These are phyloP conservation scores for Trichomycterus rosablanca DNA, from an alignment of 2,113 vertebrate genomes.

Conservation along the genomic window DNA sequence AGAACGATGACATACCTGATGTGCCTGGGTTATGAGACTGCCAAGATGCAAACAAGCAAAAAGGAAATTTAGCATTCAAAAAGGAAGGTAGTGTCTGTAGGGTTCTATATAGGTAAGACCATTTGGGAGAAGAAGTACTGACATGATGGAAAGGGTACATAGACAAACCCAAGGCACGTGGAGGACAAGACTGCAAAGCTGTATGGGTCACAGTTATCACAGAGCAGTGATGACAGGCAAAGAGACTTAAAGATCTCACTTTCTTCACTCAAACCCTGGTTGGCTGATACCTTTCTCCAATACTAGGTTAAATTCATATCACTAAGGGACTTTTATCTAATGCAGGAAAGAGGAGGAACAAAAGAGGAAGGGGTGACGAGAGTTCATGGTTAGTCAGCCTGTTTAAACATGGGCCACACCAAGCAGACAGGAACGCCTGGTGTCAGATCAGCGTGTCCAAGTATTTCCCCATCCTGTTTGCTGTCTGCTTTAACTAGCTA, in stretches of 20 bases:
- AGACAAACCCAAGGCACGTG: not conserved
- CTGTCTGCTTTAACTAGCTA: slow-evolving; percentile 46
- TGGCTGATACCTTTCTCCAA: too few species aligned
- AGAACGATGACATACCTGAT: slow-evolving; percentile 10
- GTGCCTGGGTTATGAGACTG: not conserved
- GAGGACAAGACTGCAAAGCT: not conserved
- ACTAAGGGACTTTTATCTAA: too few species aligned
- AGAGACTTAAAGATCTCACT: not conserved
- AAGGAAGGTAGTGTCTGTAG: not conserved
- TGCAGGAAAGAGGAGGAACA: not conserved
- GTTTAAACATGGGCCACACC: not conserved
- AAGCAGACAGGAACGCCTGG: not conserved
- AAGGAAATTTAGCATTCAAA: too few species aligned
- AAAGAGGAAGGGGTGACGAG: not conserved
- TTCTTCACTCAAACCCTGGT: too few species aligned
- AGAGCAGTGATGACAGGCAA: too few species aligned
- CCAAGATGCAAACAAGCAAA: slow-evolving; percentile 3
- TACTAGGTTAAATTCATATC: too few species aligned
- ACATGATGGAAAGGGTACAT: not conserved
- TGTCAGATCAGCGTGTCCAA: slow-evolving; percentile 47
- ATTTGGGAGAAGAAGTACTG: not conserved
- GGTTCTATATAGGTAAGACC: slow-evolving; percentile 24
- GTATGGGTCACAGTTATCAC: not conserved
- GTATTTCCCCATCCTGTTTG: slow-evolving; percentile 49
- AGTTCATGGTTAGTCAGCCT: slow-evolving; percentile 15